Percentiles rank a stretch among this genome's conserved stretches.
phyloP scores from a whole-genome alignment of 2,888 invertebrate species.

The Chrysotoxum bicinctum region DNA sequence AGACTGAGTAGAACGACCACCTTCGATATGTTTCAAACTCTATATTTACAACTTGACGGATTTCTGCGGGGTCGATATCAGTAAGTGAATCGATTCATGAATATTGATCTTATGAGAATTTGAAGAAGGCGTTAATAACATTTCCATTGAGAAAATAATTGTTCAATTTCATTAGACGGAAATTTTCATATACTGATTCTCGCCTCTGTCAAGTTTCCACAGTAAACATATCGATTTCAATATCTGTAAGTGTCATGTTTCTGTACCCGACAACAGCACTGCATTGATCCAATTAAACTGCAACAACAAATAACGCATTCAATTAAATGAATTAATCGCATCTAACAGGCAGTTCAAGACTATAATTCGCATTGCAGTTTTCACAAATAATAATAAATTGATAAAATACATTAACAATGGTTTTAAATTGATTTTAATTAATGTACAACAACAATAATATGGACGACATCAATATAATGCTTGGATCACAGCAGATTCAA shows the following conservation, averaged over 20 bases:
- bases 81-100: background rate
- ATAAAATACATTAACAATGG: slow-evolving; percentile 49
- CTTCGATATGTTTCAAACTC: slow-evolving; percentile 29
- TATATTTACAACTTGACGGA: slow-evolving; percentile 11
- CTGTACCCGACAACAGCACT: slow-evolving; percentile 1
- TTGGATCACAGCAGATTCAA: slow-evolving; percentile 6
- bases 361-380: slow-evolving; percentile 16
- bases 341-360: slow-evolving; percentile 11
- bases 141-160: slow-evolving; percentile 14
- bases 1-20: slow-evolving; percentile 15
- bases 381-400: slow-evolving; percentile 47
- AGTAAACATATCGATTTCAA: background rate
- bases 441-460: background rate
- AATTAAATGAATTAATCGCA: slow-evolving; percentile 63
- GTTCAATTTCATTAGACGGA: background rate
- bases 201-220: background rate
- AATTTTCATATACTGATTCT: background rate
- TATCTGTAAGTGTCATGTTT: background rate
- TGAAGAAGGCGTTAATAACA: slow-evolving; percentile 27
- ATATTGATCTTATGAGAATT: background rate
- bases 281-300: slow-evolving; percentile 52
- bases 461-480: slow-evolving; percentile 20
- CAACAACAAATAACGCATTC: slow-evolving; percentile 23
- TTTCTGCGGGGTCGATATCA: slow-evolving; percentile 3
- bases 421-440: slow-evolving; percentile 70